Conservation (phyloP, 1,140 invertebrate species). For the Drosophila quadrilineata region DNA sequence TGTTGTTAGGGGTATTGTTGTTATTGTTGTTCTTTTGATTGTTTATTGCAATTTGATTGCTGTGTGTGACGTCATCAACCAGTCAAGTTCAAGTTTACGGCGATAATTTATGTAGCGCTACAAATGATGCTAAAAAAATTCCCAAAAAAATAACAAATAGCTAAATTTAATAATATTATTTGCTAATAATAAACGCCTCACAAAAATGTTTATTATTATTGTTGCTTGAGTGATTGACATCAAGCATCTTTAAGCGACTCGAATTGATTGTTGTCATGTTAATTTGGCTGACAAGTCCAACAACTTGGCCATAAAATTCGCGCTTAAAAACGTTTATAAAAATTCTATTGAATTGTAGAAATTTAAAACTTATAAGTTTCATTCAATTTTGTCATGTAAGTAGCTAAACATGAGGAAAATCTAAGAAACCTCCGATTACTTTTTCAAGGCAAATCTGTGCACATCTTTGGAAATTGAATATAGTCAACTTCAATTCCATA, state of each 20-base stretch:
- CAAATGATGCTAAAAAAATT: constrained; percentile 43
- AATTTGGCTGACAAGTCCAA: neutral
- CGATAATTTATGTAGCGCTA: constrained; percentile 50
- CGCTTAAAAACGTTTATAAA: too few relatives aligned
- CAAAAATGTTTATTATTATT: neutral
- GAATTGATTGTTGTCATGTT: neutral
- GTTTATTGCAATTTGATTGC: constrained; percentile 62
- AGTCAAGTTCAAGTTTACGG: constrained; percentile 65
- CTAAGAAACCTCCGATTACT: too few relatives aligned
- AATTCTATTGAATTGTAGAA: too few relatives aligned
- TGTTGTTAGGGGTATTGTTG: too few relatives aligned
- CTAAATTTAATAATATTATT: neutral
- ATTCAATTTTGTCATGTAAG: too few relatives aligned
- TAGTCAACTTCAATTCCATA: too few relatives aligned
- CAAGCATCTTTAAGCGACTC: neutral
- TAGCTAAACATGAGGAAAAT: too few relatives aligned
- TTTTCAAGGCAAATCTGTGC: too few relatives aligned
- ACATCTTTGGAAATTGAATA: too few relatives aligned
- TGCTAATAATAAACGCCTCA: neutral
- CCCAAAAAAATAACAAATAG: constrained; percentile 9
- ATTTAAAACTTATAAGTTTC: too few relatives aligned
- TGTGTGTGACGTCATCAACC: constrained; percentile 55
- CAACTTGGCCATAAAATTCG: neutral
- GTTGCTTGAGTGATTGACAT: neutral
- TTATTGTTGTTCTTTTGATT: constrained; percentile 50